phyloP scores from a whole-genome alignment of 1,140 invertebrate genomes.

The Sycophaga agraensis region DNA sequence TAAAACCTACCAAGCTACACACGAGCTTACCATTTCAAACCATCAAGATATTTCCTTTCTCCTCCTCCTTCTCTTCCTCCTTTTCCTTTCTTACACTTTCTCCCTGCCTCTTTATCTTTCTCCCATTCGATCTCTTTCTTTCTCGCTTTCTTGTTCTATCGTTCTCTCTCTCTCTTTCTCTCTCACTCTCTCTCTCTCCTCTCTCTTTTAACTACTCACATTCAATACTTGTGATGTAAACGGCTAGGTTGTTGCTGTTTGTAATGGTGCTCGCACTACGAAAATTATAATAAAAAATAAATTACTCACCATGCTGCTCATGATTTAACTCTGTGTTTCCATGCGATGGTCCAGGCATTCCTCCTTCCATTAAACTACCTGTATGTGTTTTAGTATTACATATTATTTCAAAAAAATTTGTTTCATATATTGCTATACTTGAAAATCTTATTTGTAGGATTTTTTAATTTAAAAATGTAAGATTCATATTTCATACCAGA shows the following conservation, averaged over 20 bases:
- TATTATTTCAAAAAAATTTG: conserved; percentile 29
- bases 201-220: conserved; percentile 53
- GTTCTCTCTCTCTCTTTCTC: conserved; percentile 37
- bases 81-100: conserved; percentile 36
- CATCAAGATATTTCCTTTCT: conserved; percentile 41
- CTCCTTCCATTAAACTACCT: conserved; percentile 53
- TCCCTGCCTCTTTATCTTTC: conserved; percentile 25
- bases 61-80: neutral
- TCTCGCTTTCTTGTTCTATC: neutral
- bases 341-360: conserved; percentile 54
- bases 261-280: conserved; percentile 60
- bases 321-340: conserved; percentile 52
- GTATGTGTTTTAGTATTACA: too few relatives aligned
- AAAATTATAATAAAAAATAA: conserved; percentile 38
- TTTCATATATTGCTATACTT: neutral
- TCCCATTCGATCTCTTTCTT: neutral
- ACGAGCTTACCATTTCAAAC: conserved; percentile 61
- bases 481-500: conserved; percentile 41
- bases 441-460: too few relatives aligned
- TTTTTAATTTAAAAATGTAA: neutral
- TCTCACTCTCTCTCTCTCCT: conserved; percentile 20
- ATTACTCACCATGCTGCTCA: conserved; percentile 56
- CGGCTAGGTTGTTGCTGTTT: conserved; percentile 61
- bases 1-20: conserved; percentile 57
- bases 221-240: conserved; percentile 55